Evolutionary conservation across 2,113 vertebrate species (phyloP).

Genomic region (Tragelaphus imberbis): DNA sequence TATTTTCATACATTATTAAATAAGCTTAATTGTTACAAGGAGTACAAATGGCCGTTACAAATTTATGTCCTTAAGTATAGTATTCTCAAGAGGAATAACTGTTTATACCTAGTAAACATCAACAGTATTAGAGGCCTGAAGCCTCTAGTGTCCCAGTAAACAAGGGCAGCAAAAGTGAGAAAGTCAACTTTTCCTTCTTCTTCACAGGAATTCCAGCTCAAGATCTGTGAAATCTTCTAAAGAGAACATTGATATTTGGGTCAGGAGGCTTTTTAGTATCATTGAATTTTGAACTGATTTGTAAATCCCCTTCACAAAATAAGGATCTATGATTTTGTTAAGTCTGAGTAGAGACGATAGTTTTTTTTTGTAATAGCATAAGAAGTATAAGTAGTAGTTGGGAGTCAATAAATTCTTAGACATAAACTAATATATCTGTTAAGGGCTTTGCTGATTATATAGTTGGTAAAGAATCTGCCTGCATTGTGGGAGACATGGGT

Average conservation of each 20-base stretch:
- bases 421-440: not conserved
- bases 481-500: not conserved
- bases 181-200: not conserved
- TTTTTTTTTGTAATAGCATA: not conserved
- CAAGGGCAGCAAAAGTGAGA: not conserved
- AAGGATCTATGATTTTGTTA: not conserved
- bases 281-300: not conserved
- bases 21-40: not conserved
- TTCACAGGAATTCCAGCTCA: not conserved
- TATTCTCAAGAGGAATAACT: not conserved
- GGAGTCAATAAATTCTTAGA: not conserved
- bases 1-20: constrained; percentile 21
- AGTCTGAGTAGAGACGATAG: not conserved
- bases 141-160: not conserved
- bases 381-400: not conserved
- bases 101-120: not conserved
- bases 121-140: not conserved
- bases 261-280: not conserved
- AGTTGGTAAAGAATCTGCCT: not conserved
- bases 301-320: not conserved
- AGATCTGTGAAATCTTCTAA: not conserved
- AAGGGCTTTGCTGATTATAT: not conserved
- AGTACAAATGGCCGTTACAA: not conserved
- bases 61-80: not conserved
- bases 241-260: not conserved